Conservation (phyloP, 2,113 vertebrate genomes). For the Fukomys damarensis region DNA sequence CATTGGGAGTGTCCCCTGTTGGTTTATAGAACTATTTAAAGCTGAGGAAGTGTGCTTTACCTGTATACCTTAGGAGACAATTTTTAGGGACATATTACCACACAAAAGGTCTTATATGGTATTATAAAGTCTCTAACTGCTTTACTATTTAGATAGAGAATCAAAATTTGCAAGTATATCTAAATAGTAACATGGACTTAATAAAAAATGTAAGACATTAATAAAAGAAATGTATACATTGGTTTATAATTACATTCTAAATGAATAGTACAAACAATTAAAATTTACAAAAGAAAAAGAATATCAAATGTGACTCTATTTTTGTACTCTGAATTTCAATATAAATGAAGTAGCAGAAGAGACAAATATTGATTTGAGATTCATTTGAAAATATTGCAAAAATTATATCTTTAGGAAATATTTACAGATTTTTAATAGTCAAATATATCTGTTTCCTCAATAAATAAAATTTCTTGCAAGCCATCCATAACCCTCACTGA, state of each 20-base stretch:
- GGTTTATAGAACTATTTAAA: background rate
- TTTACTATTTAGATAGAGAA: background rate
- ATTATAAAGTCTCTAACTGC: background rate
- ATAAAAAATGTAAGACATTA: background rate
- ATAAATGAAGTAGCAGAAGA: constrained; percentile 48
- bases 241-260: background rate
- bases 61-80: background rate
- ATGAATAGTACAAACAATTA: background rate
- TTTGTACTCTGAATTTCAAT: background rate
- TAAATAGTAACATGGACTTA: background rate
- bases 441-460: background rate
- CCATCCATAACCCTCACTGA: background rate
- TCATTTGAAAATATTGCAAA: constrained; percentile 14
- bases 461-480: constrained; percentile 5
- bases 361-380: background rate
- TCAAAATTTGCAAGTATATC: background rate
- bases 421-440: background rate
- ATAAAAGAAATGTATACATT: background rate
- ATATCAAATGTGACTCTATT: background rate
- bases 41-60: background rate
- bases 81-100: background rate
- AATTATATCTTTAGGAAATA: background rate
- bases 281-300: background rate
- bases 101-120: background rate
- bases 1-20: background rate